These are phyloP conservation scores for Ia io DNA, from an alignment of 2,113 vertebrate genomes.

Conservation along the genomic window DNA sequence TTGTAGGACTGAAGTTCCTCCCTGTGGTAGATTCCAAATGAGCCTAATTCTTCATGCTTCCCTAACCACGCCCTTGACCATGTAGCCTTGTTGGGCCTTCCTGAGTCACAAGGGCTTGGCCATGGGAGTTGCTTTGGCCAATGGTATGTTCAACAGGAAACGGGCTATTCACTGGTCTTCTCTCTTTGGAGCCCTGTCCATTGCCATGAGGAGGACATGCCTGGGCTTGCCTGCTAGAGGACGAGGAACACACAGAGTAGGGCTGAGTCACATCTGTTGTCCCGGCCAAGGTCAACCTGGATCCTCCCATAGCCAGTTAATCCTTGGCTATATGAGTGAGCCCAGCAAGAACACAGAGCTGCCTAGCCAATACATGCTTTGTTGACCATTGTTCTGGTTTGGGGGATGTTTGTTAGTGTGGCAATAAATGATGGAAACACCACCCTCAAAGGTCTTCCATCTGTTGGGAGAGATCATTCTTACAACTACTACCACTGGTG, in stretches of 20 bases:
- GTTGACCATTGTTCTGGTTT: fast-evolving
- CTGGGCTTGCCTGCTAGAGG: too few relatives aligned
- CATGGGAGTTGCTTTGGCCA: background rate
- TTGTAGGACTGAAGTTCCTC: background rate
- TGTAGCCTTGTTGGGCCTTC: background rate
- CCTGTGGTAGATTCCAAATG: too few relatives aligned
- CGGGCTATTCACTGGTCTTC: fast-evolving
- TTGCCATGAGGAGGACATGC: background rate
- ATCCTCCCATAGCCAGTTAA: background rate
- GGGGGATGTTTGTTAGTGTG: fast-evolving
- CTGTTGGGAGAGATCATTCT: background rate
- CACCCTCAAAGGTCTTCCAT: background rate
- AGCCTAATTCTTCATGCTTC: background rate
- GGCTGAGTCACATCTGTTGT: background rate
- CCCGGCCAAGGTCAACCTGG: background rate
- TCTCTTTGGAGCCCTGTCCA: background rate
- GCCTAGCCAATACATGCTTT: background rate
- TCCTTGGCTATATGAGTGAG: background rate
- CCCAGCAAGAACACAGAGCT: background rate
- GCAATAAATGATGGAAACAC: too few relatives aligned
- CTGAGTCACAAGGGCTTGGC: too few relatives aligned
- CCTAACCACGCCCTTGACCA: background rate
- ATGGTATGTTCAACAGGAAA: background rate
- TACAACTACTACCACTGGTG: fast-evolving
- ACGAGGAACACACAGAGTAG: background rate